Conservation (phyloP, 2,113 vertebrate species). For the Burhinus bistriatus region DNA sequence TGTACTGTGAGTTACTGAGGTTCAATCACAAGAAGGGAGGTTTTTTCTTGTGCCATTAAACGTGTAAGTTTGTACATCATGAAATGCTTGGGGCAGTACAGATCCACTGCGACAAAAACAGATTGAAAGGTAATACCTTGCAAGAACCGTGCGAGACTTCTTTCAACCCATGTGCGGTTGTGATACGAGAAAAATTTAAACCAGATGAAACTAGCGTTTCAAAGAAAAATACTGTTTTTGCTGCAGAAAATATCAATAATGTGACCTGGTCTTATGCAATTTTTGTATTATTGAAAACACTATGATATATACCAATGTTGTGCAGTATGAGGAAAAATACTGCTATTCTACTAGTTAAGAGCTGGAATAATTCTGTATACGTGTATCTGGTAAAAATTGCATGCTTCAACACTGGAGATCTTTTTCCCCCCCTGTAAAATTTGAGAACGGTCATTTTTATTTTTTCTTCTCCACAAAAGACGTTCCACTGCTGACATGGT, state of each 20-base stretch:
- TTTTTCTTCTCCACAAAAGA: constrained; percentile 58
- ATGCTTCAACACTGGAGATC: constrained; percentile 77
- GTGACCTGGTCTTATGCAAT: constrained; percentile 77
- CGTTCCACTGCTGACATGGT: constrained; percentile 73
- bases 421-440: constrained; percentile 26
- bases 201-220: constrained; percentile 13
- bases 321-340: constrained; percentile 63
- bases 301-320: constrained; percentile 65
- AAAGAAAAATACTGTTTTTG: constrained; percentile 44
- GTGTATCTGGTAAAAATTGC: constrained; percentile 72
- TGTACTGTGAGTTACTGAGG: constrained; percentile 68
- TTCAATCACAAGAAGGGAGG: constrained; percentile 70
- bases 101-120: constrained; percentile 21
- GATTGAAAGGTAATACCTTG: background rate
- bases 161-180: background rate
- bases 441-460: constrained; percentile 54
- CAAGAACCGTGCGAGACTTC: background rate
- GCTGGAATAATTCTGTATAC: constrained; percentile 68
- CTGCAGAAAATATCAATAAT: constrained; percentile 65
- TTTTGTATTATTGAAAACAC: constrained; percentile 74
- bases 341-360: constrained; percentile 66
- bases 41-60: constrained; percentile 74
- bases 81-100: constrained; percentile 43
- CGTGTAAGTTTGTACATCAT: constrained; percentile 22
- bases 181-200: constrained; percentile 21